Evolutionary conservation across 2,113 vertebrate genomes (phyloP).

Genomic region (Protobothrops mucrosquamatus): DNA sequence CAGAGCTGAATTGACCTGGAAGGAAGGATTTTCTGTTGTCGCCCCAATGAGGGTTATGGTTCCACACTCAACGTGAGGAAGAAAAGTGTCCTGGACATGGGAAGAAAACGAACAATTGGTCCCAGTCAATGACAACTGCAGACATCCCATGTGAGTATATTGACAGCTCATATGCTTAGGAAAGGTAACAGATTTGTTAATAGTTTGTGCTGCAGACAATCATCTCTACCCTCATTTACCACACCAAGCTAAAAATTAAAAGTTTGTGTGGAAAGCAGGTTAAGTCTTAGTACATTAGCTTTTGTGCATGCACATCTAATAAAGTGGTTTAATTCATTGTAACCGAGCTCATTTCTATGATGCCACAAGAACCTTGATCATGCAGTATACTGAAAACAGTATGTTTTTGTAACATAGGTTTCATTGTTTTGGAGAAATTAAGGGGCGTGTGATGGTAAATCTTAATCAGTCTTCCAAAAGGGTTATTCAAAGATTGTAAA

Average conservation of each 20-base stretch:
- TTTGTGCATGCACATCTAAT: neutral
- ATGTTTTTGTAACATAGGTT: neutral
- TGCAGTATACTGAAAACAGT: neutral
- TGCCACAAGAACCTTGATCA: neutral
- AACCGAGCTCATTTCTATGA: neutral
- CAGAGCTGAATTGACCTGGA: constrained; percentile 92
- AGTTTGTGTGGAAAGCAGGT: neutral
- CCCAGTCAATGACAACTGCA: constrained; percentile 54
- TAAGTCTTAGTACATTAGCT: neutral
- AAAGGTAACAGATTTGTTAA: neutral
- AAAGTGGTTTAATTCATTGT: neutral
- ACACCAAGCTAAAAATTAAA: neutral
- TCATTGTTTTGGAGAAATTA: neutral
- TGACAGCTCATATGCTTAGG: neutral
- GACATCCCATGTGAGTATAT: constrained; percentile 62
- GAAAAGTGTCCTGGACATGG: constrained; percentile 85
- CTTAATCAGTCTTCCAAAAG: neutral
- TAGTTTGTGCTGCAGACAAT: neutral
- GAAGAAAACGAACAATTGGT: constrained; percentile 69
- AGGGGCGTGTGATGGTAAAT: neutral
- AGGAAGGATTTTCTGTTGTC: constrained; percentile 97
- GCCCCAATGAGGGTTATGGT: constrained; percentile 94
- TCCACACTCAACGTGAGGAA: constrained; percentile 95
- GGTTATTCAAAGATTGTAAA: neutral
- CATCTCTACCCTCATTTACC: neutral